Base-by-base conservation (phyloP, 2,888 invertebrate species). In the Eremobia ochroleuca region DNA sequence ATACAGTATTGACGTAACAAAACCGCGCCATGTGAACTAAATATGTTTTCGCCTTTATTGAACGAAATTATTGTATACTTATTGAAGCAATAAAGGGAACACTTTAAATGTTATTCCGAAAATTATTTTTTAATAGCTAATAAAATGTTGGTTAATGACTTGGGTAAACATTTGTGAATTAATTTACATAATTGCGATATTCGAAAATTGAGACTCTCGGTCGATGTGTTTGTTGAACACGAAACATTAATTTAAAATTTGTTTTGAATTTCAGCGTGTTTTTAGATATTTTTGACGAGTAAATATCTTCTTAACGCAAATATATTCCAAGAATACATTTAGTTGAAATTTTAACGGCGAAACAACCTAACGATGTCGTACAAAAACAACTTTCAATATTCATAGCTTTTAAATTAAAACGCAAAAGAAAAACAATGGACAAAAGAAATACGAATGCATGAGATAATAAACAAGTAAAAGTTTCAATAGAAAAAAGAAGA, bases 1-100 rank as follows among this genome's bases (percentile, higher is more conserved):
- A 66, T 49, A 61, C 13, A 61, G 18, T 6, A 37, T 55, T 71
- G 40, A 73, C 31, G 34, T 58, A 11, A 52, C 37, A 28, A 43
- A 73, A 67, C 64, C 40, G 4, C 58, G 21, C 2, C 15, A 67
- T 65, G 46, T 64, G 34, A 66, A 34, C 61, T 65, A 70, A 85
- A 62, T 85, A 73, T 77, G 64, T 77, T 75, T 73, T 73, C 25
- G 43, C 66, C 15, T 61, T 55, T 76, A 61, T 31, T 2, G 9
- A 43, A 37, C 11, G 13, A 59, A 67, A 62, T 62, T 37, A 65
- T 77, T 77, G 75, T n/a, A 49, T 61, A 59, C 65, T 67, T 49
- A 49, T 37, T 4, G 5, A 49, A 58, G 43, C 8, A 52, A 28
- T 76, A 21, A 77, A 71, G 55, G 66, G 58, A 72, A 62, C 18